Conservation (phyloP, 2,797 vertebrate genomes). For the Mus minutoides region DNA sequence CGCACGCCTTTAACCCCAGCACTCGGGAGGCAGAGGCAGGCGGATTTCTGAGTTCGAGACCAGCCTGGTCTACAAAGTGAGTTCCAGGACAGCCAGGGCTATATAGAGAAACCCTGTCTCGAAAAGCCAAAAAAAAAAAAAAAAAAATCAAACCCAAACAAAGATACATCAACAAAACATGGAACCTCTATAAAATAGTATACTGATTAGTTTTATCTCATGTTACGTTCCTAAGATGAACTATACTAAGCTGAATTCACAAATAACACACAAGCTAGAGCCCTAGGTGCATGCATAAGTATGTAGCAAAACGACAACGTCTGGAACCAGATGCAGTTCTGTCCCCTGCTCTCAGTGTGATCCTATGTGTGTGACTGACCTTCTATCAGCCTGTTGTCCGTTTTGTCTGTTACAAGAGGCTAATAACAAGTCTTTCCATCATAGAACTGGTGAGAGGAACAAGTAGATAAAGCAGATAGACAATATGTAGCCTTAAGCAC, state of each 20-base stretch:
- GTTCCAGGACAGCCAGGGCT: too few relatives aligned
- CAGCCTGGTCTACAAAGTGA: too few relatives aligned
- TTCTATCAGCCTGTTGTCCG: slow-evolving; percentile 21
- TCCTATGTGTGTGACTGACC: not conserved
- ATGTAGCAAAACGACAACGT: not conserved
- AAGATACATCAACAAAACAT: slow-evolving; percentile 18
- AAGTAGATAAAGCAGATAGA: slow-evolving; percentile 23
- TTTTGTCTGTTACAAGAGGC: slow-evolving; percentile 45
- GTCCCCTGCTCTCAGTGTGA: not conserved
- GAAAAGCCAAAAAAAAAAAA: too few relatives aligned
- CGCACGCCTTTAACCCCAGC: too few relatives aligned
- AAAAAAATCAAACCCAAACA: not conserved
- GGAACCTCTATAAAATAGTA: not conserved
- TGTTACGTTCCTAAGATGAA: not conserved
- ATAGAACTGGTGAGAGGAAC: not conserved
- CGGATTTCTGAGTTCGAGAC: too few relatives aligned
- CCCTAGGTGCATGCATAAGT: not conserved
- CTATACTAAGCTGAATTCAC: slow-evolving; percentile 19
- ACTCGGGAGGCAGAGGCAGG: too few relatives aligned
- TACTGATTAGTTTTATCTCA: slow-evolving; percentile 42
- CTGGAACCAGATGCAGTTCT: not conserved
- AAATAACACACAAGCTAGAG: not conserved
- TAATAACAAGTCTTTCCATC: slow-evolving; percentile 65
- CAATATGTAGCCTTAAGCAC: slow-evolving; percentile 9
- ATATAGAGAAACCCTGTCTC: too few relatives aligned